A percentile compares a stretch with the other conserved stretches of the same genome.
Evolutionary conservation across 2,113 vertebrate genomes (phyloP).

Genomic region (Naja naja): DNA sequence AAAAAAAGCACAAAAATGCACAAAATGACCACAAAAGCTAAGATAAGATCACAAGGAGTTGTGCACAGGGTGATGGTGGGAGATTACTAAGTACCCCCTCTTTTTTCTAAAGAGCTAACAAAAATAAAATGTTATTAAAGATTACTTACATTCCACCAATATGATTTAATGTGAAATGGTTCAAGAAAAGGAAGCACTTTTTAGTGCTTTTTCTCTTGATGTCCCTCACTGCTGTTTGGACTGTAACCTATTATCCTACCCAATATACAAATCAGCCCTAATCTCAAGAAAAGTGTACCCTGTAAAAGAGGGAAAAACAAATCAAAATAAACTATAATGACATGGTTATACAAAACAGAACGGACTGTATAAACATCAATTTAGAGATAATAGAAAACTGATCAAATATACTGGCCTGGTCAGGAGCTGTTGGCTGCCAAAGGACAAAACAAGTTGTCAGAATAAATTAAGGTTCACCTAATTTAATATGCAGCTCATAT

Average conservation of each 20-base stretch:
- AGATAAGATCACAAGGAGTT: too few species aligned
- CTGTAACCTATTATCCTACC: background rate
- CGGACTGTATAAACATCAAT: background rate
- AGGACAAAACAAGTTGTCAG: background rate
- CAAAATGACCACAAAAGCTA: background rate
- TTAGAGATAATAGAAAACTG: background rate
- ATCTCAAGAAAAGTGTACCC: background rate
- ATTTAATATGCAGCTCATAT: background rate
- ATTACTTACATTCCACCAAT: background rate
- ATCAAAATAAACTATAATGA: background rate
- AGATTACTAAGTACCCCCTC: background rate
- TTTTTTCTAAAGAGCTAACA: background rate
- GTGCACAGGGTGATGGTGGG: too few species aligned
- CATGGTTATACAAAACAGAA: background rate
- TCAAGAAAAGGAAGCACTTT: background rate
- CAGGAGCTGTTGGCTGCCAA: background rate
- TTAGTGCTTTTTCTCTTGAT: background rate
- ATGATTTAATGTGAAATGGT: background rate
- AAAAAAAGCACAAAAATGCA: background rate
- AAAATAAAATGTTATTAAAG: background rate
- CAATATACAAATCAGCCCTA: background rate
- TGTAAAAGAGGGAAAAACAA: background rate
- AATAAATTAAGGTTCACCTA: background rate
- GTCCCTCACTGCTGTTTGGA: background rate
- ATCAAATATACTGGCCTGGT: background rate